phyloP scores from a whole-genome alignment of 2,797 vertebrate genomes.

The Babyrousa celebensis region DNA sequence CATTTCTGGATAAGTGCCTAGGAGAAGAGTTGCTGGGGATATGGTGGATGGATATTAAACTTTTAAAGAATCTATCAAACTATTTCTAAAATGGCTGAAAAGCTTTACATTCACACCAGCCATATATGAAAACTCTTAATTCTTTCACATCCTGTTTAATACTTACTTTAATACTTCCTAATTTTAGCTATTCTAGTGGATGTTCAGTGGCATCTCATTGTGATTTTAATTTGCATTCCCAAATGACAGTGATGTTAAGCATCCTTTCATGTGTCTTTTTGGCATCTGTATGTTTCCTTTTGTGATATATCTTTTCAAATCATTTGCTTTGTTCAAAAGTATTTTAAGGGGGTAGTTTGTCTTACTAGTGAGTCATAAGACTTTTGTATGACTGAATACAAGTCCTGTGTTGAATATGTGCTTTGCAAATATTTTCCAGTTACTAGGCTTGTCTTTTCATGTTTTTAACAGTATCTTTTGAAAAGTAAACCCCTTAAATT shows the following conservation, averaged over 20 bases:
- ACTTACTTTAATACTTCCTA: not conserved
- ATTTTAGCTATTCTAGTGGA: not conserved
- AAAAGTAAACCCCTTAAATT: not conserved
- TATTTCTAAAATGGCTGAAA: not conserved
- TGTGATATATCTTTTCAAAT: not conserved
- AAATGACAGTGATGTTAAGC: not conserved
- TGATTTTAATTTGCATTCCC: conserved; percentile 20
- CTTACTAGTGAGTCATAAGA: not conserved
- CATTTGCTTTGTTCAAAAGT: not conserved
- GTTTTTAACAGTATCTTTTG: not conserved
- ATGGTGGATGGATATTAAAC: not conserved
- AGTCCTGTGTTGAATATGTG: not conserved
- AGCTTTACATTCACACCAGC: not conserved
- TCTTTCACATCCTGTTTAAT: not conserved
- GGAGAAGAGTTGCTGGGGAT: not conserved
- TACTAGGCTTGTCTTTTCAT: not conserved
- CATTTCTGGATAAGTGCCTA: not conserved
- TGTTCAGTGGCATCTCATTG: not conserved
- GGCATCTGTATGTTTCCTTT: not conserved
- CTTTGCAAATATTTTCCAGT: not conserved
- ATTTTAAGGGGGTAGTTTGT: not conserved
- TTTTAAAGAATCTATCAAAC: not conserved
- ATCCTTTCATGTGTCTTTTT: not conserved
- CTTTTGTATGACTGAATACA: not conserved
- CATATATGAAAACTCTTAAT: not conserved